Evolutionary conservation across 1,140 invertebrate species (phyloP), one percentile per base, ranked within the genome.

Genomic region (Zophobas morio): DNA sequence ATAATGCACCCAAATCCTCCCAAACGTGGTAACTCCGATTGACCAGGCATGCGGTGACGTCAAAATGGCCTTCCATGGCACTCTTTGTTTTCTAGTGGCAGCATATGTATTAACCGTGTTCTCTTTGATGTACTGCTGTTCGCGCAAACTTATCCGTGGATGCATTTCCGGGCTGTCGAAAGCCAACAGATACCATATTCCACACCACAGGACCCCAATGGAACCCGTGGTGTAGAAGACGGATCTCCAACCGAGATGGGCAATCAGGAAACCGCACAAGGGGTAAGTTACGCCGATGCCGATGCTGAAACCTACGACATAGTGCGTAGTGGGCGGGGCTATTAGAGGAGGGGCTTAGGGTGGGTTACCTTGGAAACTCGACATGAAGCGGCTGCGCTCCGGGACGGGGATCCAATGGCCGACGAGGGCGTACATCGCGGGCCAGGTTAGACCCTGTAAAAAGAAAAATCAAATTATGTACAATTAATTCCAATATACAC

Each of bases 351-450:
- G 51, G 35, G 20, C 20, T 20, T 20, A 20, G 3, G 33, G 35
- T 37, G 20, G 1, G 42, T 86, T 84, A 90, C 90, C 91, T 90
- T 94, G 92, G 83, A 94, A 94, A 81, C 91, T 93, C 79, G 92
- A 93, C 92, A 94, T 93, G 83, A 94, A 93, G 73, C 92, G 87
- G 37, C 92, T 94, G 60, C 94, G 89, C 86, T 96, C 95, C 32
- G 90, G 87, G 1, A 93, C 89, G 8, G 95, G 95, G 74, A 95
- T 94, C 95, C 95, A 96, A 80, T 92, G 91, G n/a, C 93, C 93
- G 80, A 95, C 93, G 49, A 95, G 89, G 8, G 93, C 92, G 85
- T 96, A 95, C 91, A 96, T 96, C 0, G 94, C 93, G 37, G 95
- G 95, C 91, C 94, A 96, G 1, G 94, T 95, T 39, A 96, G 88